Evolutionary conservation across 2,888 invertebrate species (phyloP).

Genomic region (Lasiommata megera): DNA sequence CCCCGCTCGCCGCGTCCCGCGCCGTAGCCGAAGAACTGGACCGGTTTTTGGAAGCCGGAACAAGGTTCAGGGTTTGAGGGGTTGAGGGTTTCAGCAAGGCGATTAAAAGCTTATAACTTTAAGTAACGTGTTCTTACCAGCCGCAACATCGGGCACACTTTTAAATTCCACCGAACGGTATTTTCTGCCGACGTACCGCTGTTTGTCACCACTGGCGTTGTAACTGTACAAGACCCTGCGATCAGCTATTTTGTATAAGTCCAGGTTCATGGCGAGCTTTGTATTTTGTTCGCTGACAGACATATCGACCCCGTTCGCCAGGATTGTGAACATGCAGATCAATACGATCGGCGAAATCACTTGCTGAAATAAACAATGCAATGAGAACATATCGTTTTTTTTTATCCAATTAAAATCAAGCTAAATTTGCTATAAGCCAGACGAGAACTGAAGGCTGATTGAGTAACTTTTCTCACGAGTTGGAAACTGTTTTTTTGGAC

Average conservation of each 20-base stretch:
- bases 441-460: too few species aligned
- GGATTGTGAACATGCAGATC: constrained; percentile 37
- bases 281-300: neutral
- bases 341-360: constrained; percentile 46
- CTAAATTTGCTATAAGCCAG: too few species aligned
- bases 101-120: neutral
- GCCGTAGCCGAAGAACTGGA: too few species aligned
- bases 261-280: constrained; percentile 39
- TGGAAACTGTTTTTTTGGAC: too few species aligned
- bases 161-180: constrained; percentile 39
- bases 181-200: constrained; percentile 25
- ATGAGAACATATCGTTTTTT: too few species aligned
- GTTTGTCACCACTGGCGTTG: neutral
- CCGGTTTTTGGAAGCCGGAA: too few species aligned
- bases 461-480: too few species aligned
- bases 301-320: constrained; percentile 31
- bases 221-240: constrained; percentile 40
- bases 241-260: constrained; percentile 33
- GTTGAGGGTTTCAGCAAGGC: neutral
- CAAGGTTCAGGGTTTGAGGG: neutral
- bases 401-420: too few species aligned
- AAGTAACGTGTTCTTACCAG: constrained; percentile 35
- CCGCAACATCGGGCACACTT: constrained; percentile 34
- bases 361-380: constrained; percentile 48
- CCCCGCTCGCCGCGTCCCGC: too few species aligned